Conservation (phyloP, 2,888 invertebrate genomes). For the Boloria selene region DNA sequence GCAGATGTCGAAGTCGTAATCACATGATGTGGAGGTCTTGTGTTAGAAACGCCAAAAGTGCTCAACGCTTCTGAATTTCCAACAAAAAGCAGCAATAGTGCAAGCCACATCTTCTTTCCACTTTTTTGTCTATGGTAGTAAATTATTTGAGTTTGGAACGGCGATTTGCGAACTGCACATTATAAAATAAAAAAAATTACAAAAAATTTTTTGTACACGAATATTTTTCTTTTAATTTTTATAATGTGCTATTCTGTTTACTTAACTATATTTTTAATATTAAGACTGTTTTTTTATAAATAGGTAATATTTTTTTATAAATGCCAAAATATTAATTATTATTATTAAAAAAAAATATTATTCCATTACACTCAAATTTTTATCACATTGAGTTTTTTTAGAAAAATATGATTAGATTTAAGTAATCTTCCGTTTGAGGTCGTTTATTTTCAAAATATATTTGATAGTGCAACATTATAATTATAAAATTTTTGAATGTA, state of each 20-base stretch:
- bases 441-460: too few species aligned
- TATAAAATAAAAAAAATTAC: conserved; percentile 14
- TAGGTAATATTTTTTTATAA: too few species aligned
- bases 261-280: too few species aligned
- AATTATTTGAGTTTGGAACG: conserved; percentile 48
- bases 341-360: too few species aligned
- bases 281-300: too few species aligned
- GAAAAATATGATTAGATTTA: too few species aligned
- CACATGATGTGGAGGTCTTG: conserved; percentile 71
- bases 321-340: too few species aligned
- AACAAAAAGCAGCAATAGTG: conserved; percentile 13
- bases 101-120: conserved; percentile 46
- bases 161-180: conserved; percentile 34
- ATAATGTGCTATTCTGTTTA: conserved; percentile 5
- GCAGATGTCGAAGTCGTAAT: conserved; percentile 80
- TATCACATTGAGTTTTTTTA: too few species aligned
- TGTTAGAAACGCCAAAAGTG: conserved; percentile 86
- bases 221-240: background rate
- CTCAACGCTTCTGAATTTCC: conserved; percentile 73
- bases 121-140: conserved; percentile 13
- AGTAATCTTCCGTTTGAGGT: too few species aligned
- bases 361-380: too few species aligned
- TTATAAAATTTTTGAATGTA: too few species aligned
- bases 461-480: too few species aligned
- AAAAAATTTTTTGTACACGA: background rate